These are phyloP conservation scores for Clinocottus analis DNA, from an alignment of 2,113 vertebrate species.

Conservation along the genomic window DNA sequence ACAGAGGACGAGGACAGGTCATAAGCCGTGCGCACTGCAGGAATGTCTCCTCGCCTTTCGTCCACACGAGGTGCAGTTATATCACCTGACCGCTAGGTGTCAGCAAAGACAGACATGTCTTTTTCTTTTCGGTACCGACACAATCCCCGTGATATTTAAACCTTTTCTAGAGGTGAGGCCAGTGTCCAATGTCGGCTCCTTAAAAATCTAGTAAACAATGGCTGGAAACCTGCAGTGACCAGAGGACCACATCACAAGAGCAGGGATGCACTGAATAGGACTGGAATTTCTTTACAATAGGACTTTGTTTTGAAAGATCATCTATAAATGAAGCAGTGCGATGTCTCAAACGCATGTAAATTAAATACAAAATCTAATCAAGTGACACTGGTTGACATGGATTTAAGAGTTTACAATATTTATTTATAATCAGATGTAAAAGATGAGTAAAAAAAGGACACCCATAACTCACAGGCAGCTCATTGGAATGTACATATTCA, in stretches of 20 bases:
- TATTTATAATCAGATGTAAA: constrained; percentile 76
- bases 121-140: neutral
- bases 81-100: constrained; percentile 62
- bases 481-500: constrained; percentile 77
- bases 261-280: neutral
- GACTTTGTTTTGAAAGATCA: neutral
- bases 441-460: constrained; percentile 66
- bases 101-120: constrained; percentile 3
- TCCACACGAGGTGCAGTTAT: constrained; percentile 22
- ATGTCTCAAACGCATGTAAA: neutral
- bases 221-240: neutral
- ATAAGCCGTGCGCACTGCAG: constrained; percentile 57
- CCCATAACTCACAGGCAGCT: constrained; percentile 63
- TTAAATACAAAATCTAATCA: neutral
- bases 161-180: neutral
- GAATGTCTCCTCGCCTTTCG: constrained; percentile 49
- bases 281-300: constrained; percentile 4
- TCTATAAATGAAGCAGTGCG: neutral
- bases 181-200: neutral
- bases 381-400: neutral
- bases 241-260: neutral
- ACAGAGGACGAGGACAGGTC: constrained; percentile 60
- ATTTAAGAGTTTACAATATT: constrained; percentile 60
- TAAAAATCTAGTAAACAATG: neutral
- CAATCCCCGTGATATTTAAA: neutral